Base-by-base conservation (phyloP, 2,888 invertebrate species). In the Aleiodes leptofemur region DNA sequence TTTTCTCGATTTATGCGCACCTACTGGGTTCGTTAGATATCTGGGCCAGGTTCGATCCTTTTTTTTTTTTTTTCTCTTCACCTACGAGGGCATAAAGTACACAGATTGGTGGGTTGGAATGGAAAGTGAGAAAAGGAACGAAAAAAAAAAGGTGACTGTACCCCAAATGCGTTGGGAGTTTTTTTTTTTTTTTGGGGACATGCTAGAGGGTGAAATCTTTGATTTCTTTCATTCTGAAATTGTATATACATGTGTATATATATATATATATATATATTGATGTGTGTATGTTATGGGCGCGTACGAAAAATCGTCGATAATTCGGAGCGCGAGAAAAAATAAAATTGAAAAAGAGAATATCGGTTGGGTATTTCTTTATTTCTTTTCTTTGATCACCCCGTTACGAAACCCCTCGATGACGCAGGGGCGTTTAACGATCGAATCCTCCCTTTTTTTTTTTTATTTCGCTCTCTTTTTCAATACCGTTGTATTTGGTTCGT, bases 1-100 rank as follows among this genome's bases (percentile, higher is more conserved):
- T 69, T 77, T 76, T 69, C 66, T 71, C 84, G 83, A 85, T 85
- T 85, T 84, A 83, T 85, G 81, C 78, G 75, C 51, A 74, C 72
- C 66, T 68, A 69, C 59, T 77, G 80, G 81, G 81, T 79, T 82
- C 80, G 80, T 74, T 77, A 74, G 78, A 80, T 82, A 83, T 84
- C 84, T 81, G 79, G 81, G 80, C 78, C 77, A 77, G 78, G 73
- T 74, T 78, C 79, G 77, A 81, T 77, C 73, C 77, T 76, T 74
- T 76, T 72, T 73, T 51, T 55, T 64, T 29, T 23, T 23, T 23
- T 23, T 23, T 23, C 23, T 23, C 23, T 23, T 69, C 73, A 68
- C 34, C 29, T 76, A 51, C 56, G 31, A 55, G 38, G 16, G 64
- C 71, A 64, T 76, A 69, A 59, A 75, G 57, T 74, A 74, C 29